Base-by-base conservation (phyloP, 1,140 invertebrate genomes). In the Dendroctonus ponderosae region DNA sequence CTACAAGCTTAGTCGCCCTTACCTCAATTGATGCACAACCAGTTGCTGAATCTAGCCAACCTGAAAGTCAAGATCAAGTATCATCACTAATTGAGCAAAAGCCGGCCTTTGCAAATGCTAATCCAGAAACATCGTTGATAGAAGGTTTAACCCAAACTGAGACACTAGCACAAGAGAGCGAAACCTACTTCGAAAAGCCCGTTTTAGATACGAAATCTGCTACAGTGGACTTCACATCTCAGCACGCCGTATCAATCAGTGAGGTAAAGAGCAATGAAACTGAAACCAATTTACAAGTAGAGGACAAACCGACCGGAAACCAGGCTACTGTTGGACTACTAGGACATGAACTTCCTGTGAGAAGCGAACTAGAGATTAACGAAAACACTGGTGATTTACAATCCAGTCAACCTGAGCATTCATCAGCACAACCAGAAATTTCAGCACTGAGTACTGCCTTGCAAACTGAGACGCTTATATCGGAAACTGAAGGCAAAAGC, bases 141-240 rank as follows among this genome's bases (percentile, higher is more conserved):
- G 66, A 78, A 54, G 60, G 80, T 42, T 74, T 80, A 49, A 66
- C 66, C 76, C 81, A 67, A 79, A 80, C 72, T 76, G 82, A 15
- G 78, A 81, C 65, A 73, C 76, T 63, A 76, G 81, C 61, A 77
- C 81, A 70, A 82, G 86, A 62, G 74, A 83, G 81, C 38, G 87
- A 89, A 79, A 75, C 78, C 62, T 77, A 75, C 14, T 84, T 83
- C 74, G 75, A 71, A 56, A 72, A 74, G 11, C 73, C 74, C 66
- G 67, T 68, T 0, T 78, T 81, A 5, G 77, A 80, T 37, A 64
- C 73, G n/a, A 82, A 82, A 53, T 71, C 69, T 38, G 79, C 82
- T 5, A 76, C 79, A 60, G 60, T 83, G 41, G 72, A 72, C 41
- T 80, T 82, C 49, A 76, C 77, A 61, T 80, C 82, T 72, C 75